Evolutionary conservation across 2,113 vertebrate genomes (phyloP).

Genomic region (Laterallus jamaicensis): DNA sequence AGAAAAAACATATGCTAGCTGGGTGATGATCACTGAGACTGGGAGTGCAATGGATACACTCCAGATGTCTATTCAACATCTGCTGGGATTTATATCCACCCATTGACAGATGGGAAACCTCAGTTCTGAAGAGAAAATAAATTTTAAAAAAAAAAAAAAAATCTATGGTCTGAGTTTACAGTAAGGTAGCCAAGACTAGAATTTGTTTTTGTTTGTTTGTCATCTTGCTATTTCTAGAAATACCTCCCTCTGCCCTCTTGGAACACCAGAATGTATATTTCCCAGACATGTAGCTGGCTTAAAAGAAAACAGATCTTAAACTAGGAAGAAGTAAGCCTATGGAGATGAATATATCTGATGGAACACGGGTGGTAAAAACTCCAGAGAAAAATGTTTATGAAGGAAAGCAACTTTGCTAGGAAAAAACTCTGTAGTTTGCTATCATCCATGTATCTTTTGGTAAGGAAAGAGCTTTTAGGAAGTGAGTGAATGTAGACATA

Average conservation of each 20-base stretch:
- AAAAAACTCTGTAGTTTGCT: not conserved
- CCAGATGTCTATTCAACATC: constrained; percentile 28
- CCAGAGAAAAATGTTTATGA: not conserved
- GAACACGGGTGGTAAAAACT: not conserved
- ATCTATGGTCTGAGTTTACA: constrained; percentile 6
- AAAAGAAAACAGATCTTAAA: constrained; percentile 22
- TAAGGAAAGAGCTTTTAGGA: not conserved
- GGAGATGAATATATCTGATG: constrained; percentile 11
- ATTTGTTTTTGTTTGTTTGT: constrained; percentile 27
- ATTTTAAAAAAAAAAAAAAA: not conserved
- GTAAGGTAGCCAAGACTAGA: constrained; percentile 43
- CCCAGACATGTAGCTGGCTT: constrained; percentile 12
- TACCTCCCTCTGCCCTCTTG: constrained; percentile 16
- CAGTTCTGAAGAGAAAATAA: not conserved
- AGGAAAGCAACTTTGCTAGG: not conserved
- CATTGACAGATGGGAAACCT: constrained; percentile 45
- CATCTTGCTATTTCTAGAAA: constrained; percentile 36
- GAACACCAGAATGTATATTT: not conserved
- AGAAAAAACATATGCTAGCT: not conserved
- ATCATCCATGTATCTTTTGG: not conserved
- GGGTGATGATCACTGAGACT: not conserved
- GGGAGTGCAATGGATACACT: not conserved
- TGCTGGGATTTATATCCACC: not conserved
- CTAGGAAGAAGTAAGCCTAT: not conserved
- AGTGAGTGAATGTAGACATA: not conserved